phyloP scores from a whole-genome alignment of 1,140 invertebrate genomes.

The Druon quercuslanigerum region DNA sequence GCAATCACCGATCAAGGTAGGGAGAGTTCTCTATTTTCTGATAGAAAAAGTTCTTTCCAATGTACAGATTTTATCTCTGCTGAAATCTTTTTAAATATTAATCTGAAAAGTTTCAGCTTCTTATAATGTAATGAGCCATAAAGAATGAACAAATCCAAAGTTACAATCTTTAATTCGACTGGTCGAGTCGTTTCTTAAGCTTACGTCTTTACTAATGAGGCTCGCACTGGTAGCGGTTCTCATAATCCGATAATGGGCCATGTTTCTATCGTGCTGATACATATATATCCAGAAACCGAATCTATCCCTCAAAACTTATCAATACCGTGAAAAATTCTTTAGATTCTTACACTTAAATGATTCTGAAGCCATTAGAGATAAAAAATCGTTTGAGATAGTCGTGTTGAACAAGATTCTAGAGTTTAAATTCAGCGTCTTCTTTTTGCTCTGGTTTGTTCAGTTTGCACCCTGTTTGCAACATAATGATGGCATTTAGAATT shows the following conservation, averaged over 20 bases:
- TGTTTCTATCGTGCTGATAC: neutral
- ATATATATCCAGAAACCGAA: conserved; percentile 2
- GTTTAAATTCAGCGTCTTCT: conserved; percentile 3
- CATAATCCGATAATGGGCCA: conserved; percentile 14
- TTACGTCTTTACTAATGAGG: conserved; percentile 14
- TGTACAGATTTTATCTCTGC: too few relatives aligned
- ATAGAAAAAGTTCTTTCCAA: too few relatives aligned
- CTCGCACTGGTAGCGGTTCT: neutral
- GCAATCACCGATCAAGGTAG: conserved; percentile 80
- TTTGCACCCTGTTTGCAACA: conserved; percentile 5
- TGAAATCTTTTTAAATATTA: neutral
- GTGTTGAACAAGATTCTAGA: conserved; percentile 21
- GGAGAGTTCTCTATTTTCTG: neutral
- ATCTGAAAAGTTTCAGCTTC: neutral
- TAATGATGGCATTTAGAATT: conserved; percentile 28
- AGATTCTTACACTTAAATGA: neutral
- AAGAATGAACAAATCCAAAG: neutral
- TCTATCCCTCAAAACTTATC: neutral
- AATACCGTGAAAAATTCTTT: neutral
- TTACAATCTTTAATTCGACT: neutral
- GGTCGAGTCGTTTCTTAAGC: neutral
- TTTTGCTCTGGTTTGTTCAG: neutral
- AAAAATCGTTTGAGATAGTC: neutral
- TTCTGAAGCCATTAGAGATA: neutral
- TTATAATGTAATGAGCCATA: conserved; percentile 12